Evolutionary conservation across 2,113 vertebrate genomes (phyloP), one percentile per base, ranked within the genome.

Genomic region (Colaptes auratus): DNA sequence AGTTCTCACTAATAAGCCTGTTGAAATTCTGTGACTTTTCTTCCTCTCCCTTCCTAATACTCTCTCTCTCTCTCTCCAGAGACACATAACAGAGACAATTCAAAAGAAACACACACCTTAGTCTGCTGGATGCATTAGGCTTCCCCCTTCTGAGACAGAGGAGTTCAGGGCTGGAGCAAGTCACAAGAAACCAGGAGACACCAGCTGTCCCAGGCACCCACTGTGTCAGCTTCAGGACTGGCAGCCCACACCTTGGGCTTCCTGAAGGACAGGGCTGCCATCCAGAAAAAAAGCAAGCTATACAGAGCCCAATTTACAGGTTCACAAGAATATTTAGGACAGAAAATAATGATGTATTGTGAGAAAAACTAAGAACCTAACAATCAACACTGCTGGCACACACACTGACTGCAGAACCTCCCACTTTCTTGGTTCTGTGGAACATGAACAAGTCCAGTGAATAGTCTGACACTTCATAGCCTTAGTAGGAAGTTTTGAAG

Each of bases 321-420:
- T 36, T 46, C 27, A 10, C 12, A 15, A 8, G 24, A 42, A 6
- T 50, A 58, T 15, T 59, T 19, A 44, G 33, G 61, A 39, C 35
- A 44, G 16, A 66, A 20, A 74, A 53, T 1, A 73, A 19, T 19
- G 31, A 33, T 1, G 6, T 30, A 53, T 73, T 21, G 6, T 55
- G 27, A 44, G 65, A 78, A 36, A 64, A 0, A 0, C 25, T 5
- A 75, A 82, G 48, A 79, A 23, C 63, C 16, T 6, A 0, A 24
- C 36, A 48, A 7, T 50, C 53, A 36, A 12, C 1, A 3, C 16
- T n/a, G 25, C 55, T 1, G 0, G 0, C 15, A 21, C 0, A 0
- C 0, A 11, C 15, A 15, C 17, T 55, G n/a, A 67, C 21, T 35
- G 31, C 36, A 78, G n/a, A 55, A 48, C 42, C 31, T 72, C 24